Evolutionary conservation across 2,113 vertebrate genomes (phyloP), one percentile per base, ranked within the genome.

Genomic region (Caranx melampygus): DNA sequence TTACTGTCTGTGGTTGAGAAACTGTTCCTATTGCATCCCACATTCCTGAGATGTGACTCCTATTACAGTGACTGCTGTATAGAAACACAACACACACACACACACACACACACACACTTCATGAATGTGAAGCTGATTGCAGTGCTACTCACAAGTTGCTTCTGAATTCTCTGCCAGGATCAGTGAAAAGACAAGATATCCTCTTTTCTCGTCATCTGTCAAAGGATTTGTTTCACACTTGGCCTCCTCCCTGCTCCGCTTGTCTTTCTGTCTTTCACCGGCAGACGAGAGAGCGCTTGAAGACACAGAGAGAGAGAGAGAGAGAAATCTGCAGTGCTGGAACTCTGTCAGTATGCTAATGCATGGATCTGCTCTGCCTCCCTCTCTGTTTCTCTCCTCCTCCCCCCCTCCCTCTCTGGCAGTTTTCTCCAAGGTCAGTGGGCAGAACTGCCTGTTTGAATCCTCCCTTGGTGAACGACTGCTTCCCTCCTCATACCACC

Each of bases 391-490:
- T 51, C 64, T 52, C 76, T 59, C 77, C 82, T 54, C 74, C 62
- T 8, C 20, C 51, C 49, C 8, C 37, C 15, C 55, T 63, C 83
- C 79, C 81, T 85, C 63, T 26, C 26, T 26, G 26, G 6, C 42
- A 33, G 75, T 79, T 75, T 88, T n/a, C 70, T 90, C 82, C 92
- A 93, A 93, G 93, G 92, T 94, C 93, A 93, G 89, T 81, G 85
- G 84, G 85, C 77, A 86, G 81, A 90, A 69, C 4, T 60, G 77
- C 47, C 65, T 71, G 6, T 37, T 65, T 81, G 72, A 86, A 83
- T 92, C 93, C 91, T 91, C 88, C 88, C 85, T 42, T 54, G 64
- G 15, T 76, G 79, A 75, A 90, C 84, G 83, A 61, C 63, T 20
- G 47, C 68, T 49, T n/a, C 33, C 54, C 76, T 42, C 42, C 75